Percentiles rank a stretch among this genome's conserved stretches.
Conservation (phyloP, 2,888 invertebrate species). For the Sinelater perroti region DNA sequence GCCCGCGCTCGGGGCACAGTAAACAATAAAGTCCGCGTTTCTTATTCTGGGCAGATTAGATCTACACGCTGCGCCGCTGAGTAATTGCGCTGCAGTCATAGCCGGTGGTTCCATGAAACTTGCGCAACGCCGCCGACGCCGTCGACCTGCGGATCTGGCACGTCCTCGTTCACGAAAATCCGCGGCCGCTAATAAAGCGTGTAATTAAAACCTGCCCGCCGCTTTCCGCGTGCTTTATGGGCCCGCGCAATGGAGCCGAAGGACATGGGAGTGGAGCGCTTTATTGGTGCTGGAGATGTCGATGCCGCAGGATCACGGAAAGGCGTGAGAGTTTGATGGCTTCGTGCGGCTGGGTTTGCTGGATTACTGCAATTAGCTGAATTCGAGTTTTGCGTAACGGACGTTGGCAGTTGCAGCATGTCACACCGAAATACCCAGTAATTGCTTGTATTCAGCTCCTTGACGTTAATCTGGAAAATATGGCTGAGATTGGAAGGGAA, state of each 20-base stretch:
- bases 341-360: too few relatives aligned
- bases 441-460: too few relatives aligned
- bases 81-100: conserved; percentile 10
- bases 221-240: background rate
- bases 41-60: conserved; percentile 3
- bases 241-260: background rate
- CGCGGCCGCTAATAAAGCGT: background rate
- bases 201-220: conserved; percentile 3
- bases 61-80: background rate
- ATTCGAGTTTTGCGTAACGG: too few relatives aligned
- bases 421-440: too few relatives aligned
- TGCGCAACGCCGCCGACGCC: conserved; percentile 7
- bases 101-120: conserved; percentile 4
- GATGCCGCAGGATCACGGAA: too few relatives aligned
- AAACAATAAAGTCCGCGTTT: conserved; percentile 4
- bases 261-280: conserved; percentile 9
- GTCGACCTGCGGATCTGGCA: background rate
- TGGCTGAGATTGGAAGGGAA: too few relatives aligned
- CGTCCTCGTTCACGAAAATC: conserved; percentile 1
- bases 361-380: too few relatives aligned
- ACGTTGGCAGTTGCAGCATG: too few relatives aligned
- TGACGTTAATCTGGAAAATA: too few relatives aligned
- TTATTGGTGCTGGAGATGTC: too few relatives aligned
- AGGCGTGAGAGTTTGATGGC: too few relatives aligned
- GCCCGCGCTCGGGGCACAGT: background rate